Evolutionary conservation across 2,113 vertebrate species (phyloP).

Genomic region (Cariama cristata): DNA sequence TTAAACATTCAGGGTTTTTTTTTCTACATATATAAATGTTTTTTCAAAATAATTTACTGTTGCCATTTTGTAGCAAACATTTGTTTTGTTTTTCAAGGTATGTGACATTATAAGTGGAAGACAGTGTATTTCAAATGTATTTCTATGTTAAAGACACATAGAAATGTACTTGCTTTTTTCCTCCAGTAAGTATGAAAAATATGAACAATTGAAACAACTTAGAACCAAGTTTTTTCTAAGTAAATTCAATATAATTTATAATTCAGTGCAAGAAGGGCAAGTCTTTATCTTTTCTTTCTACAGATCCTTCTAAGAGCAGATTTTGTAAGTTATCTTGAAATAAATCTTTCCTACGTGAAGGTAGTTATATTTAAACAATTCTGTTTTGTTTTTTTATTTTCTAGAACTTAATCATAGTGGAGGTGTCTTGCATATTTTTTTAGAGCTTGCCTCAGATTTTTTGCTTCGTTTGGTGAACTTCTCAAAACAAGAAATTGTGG

Average conservation of each 20-base stretch:
- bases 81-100: constrained; percentile 67
- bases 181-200: neutral
- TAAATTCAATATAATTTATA: neutral
- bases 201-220: neutral
- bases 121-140: neutral
- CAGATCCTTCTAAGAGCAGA: neutral
- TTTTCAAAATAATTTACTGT: neutral
- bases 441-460: neutral
- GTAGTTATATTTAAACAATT: neutral
- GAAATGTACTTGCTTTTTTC: neutral
- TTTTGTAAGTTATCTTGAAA: neutral
- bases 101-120: constrained; percentile 80
- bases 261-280: neutral
- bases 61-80: neutral
- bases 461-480: neutral
- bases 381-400: neutral
- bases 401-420: neutral
- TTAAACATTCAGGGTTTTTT: constrained; percentile 5
- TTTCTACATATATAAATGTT: neutral
- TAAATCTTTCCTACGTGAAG: neutral
- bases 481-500: neutral
- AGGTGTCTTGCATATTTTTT: neutral
- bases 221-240: neutral
- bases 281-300: neutral
- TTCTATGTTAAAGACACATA: neutral